These are phyloP conservation scores for Scolopax bukidnonensis DNA, from an alignment of 2,797 vertebrate genomes.

Conservation along the genomic window DNA sequence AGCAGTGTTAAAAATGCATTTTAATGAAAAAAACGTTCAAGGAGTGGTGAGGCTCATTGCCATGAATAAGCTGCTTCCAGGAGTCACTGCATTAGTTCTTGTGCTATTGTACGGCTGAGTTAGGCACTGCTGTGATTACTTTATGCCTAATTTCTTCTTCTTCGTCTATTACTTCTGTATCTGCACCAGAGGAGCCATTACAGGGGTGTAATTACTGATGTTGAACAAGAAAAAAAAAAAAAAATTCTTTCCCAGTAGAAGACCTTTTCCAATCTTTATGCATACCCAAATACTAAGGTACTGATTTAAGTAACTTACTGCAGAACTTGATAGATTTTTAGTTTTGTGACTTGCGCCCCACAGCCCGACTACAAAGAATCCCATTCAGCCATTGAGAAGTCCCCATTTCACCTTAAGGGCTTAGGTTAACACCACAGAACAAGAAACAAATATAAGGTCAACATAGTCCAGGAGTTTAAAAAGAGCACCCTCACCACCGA, in stretches of 20 bases:
- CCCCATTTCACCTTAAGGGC: neutral
- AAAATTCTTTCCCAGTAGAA: neutral
- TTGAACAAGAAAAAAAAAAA: neutral
- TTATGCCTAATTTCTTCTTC: conserved; percentile 24
- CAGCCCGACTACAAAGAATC: neutral
- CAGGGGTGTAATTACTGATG: conserved; percentile 39
- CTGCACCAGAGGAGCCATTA: conserved; percentile 31
- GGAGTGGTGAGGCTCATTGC: neutral
- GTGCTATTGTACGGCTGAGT: neutral
- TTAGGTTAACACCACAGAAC: neutral
- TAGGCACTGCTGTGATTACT: conserved; percentile 15
- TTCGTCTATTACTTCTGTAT: conserved; percentile 22
- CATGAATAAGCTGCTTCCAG: conserved; percentile 49
- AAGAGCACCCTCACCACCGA: neutral
- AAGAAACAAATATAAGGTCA: neutral
- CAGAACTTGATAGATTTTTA: conserved; percentile 13
- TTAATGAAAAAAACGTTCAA: neutral
- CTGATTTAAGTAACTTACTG: conserved; percentile 30
- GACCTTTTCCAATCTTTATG: neutral
- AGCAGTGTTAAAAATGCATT: neutral
- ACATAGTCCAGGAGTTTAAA: neutral
- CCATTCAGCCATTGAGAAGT: neutral
- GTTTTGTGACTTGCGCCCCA: neutral
- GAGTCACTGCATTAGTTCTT: conserved; percentile 1
- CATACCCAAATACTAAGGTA: neutral